Conservation (phyloP, 1,140 invertebrate species). For the Asobara japonica region DNA sequence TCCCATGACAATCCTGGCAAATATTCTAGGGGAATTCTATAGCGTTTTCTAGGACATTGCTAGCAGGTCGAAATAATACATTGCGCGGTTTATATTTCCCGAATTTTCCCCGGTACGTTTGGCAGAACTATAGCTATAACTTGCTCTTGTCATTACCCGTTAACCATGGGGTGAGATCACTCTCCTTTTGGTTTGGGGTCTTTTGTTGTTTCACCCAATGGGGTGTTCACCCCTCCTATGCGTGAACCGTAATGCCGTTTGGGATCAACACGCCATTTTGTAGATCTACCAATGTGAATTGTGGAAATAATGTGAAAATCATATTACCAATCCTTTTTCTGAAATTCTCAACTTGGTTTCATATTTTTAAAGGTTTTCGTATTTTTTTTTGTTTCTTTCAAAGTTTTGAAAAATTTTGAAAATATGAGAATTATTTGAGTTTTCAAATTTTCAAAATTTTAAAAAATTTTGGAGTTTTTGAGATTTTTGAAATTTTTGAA, state of each 20-base stretch:
- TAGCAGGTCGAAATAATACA: background rate
- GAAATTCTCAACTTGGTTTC: background rate
- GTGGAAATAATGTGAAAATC: background rate
- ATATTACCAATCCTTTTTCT: background rate
- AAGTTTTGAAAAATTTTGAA: background rate
- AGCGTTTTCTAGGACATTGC: no score
- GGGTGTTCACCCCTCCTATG: conserved; percentile 24
- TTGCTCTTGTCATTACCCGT: conserved; percentile 12
- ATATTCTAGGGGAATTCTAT: no score
- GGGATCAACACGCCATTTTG: conserved; percentile 29
- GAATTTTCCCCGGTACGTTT: background rate
- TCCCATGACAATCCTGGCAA: no score
- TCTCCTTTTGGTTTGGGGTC: background rate
- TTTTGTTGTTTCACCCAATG: conserved; percentile 7
- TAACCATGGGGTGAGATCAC: background rate
- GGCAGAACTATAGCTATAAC: background rate
- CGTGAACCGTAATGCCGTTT: conserved; percentile 9
- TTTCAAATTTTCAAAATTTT: no score
- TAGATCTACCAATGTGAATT: conserved; percentile 6
- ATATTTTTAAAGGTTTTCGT: no score
- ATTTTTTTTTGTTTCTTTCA: no score
- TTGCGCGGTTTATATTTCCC: background rate
- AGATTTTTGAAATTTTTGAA: background rate
- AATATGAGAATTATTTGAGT: background rate
- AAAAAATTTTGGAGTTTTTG: no score